Conservation (phyloP, 2,888 invertebrate genomes). For the Sesia bembeciformis region DNA sequence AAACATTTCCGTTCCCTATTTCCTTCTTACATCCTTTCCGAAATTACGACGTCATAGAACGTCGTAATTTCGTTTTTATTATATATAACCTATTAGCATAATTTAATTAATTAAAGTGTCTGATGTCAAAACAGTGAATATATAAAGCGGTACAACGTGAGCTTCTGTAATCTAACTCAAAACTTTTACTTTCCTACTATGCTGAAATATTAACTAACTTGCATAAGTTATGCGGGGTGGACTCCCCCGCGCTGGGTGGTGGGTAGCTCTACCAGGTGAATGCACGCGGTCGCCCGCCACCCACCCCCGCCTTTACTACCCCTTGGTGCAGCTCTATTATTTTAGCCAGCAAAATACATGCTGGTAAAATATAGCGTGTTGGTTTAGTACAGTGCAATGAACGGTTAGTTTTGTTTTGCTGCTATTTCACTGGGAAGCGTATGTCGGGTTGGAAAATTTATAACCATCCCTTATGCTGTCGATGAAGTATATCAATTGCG, state of each 20-base stretch:
- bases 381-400: slow-evolving; percentile 21
- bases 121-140: too few relatives aligned
- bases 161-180: background rate
- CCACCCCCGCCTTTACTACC: slow-evolving; percentile 1
- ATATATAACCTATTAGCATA: too few relatives aligned
- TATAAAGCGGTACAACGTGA: too few relatives aligned
- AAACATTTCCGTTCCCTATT: too few relatives aligned
- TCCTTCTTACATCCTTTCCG: too few relatives aligned
- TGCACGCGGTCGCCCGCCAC: slow-evolving; percentile 9
- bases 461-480: background rate
- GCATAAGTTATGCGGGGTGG: slow-evolving; percentile 52
- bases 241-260: slow-evolving; percentile 8
- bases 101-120: too few relatives aligned
- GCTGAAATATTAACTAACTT: slow-evolving; percentile 66
- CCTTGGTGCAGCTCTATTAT: slow-evolving; percentile 15
- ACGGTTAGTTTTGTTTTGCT: slow-evolving; percentile 4
- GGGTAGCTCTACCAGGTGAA: slow-evolving; percentile 30
- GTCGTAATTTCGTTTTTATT: too few relatives aligned
- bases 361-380: slow-evolving; percentile 12
- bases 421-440: background rate
- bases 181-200: slow-evolving; percentile 59
- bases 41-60: too few relatives aligned
- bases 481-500: background rate
- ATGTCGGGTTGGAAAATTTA: background rate
- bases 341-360: slow-evolving; percentile 8